Base-by-base conservation (phyloP, 2,113 vertebrate genomes). In the Pao palembangensis region DNA sequence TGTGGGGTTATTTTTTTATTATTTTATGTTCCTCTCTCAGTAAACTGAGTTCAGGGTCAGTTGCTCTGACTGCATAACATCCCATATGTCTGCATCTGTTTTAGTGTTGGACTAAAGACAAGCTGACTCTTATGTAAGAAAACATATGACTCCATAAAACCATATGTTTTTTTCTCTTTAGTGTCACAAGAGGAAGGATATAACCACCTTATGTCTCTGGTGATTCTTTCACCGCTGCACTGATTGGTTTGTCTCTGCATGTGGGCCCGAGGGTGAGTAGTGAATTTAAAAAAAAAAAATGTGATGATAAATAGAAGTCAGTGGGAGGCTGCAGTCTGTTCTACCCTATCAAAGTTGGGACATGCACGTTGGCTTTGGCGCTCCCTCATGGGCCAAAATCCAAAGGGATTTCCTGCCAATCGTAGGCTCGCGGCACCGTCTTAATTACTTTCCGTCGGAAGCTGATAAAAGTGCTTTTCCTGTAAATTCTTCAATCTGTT, bases 381-480 rank as follows among this genome's bases (percentile, higher is more conserved):
- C 58, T 59, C 76, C 43, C 64, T 73, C 69, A 54, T 65, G 69
- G 62, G 56, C 67, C 72, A 66, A 38, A 81, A 70, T 70, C 75
- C 73, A 70, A 21, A 52, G 57, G 78, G 78, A 80, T 75, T 63
- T 66, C 75, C 68, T 62, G 62, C 59, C 71, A 67, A 51, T 80
- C 75, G 62, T 57, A 43, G 48, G 8, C 62, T 62, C 1, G 3
- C 55, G 18, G 65, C 20, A 25, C 23, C 16, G 42, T 55, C 54
- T 59, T 78, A 69, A 82, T 84, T 55, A 76, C 69, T 84, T 80
- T 82, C 64, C 54, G 64, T 47, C 10, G 5, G 62, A 61, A 69
- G 71, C 67, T 69, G 75, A 74, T 69, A 65, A 75, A 62, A 75
- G 34, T 55, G 20, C 17, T 61, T 59, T 72, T 41, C 38, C 16